phyloP scores from a whole-genome alignment of 92 coral and sea anemone species.

The Zoanthus gigantus region DNA sequence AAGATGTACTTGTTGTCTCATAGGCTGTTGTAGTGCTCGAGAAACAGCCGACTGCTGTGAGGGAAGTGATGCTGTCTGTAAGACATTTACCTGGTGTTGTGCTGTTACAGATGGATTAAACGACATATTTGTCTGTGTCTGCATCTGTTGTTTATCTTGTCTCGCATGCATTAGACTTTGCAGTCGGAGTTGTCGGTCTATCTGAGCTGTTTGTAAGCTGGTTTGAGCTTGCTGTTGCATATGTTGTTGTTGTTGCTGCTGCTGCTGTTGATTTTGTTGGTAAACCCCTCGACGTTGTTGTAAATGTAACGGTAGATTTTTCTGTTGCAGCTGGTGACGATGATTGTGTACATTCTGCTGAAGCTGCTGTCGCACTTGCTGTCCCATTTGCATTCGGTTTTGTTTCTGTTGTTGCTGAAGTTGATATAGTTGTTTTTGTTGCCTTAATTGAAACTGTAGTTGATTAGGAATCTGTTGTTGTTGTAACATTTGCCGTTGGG shows the following conservation, averaged over 20 bases:
- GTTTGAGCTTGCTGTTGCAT: neutral
- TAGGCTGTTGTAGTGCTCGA: slow-evolving; percentile 5
- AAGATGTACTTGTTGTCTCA: neutral
- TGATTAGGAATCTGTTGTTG: neutral
- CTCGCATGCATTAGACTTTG: neutral
- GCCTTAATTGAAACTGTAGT: neutral
- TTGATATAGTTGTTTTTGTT: neutral
- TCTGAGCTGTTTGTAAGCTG: neutral
- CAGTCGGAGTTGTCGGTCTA: neutral
- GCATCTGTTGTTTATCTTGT: neutral
- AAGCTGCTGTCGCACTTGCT: neutral
- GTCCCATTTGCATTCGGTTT: neutral
- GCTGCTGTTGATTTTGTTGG: neutral
- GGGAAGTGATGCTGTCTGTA: neutral
- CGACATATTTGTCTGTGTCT: neutral
- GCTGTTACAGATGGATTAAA: neutral
- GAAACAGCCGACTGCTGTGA: neutral
- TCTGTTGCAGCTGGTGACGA: neutral
- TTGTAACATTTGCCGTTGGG: slow-evolving; percentile 23
- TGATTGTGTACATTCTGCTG: neutral
- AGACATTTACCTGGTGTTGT: neutral
- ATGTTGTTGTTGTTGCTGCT: slow-evolving; percentile 5
- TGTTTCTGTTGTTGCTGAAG: neutral
- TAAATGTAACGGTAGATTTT: neutral
- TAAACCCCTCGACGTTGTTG: neutral